phyloP scores from a whole-genome alignment of 2,888 invertebrate species.

The Arrhopalites spinosus region DNA sequence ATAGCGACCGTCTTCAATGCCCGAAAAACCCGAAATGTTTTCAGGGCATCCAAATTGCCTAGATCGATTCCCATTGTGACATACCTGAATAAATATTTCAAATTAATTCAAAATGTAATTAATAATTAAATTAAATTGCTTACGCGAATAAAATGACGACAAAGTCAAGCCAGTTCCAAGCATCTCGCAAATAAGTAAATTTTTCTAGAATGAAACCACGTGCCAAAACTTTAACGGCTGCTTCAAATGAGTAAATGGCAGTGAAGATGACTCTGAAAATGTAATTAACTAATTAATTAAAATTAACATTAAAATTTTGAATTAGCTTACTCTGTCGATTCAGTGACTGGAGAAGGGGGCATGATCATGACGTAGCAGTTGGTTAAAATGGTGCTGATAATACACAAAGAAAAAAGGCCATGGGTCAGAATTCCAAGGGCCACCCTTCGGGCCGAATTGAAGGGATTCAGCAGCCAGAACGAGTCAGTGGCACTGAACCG shows the following conservation, averaged over 20 bases:
- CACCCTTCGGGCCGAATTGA: constrained; percentile 95
- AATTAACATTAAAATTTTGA: neutral
- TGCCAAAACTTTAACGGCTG: constrained; percentile 98
- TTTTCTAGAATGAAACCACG: constrained; percentile 98
- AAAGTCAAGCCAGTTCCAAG: no score
- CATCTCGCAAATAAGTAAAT: constrained; percentile 99
- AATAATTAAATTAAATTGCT: no score
- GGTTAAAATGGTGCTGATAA: constrained; percentile 96
- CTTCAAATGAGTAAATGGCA: constrained; percentile 99
- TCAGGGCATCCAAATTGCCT: constrained; percentile 97
- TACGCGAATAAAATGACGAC: no score
- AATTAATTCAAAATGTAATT: neutral
- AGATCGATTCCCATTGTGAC: constrained; percentile 98
- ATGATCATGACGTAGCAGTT: constrained; percentile 99
- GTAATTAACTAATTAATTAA: no score
- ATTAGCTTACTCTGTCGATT: constrained; percentile 95
- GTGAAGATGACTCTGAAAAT: constrained; percentile 99
- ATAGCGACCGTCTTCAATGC: constrained; percentile 99
- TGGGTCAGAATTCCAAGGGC: constrained; percentile 98
- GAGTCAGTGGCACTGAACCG: constrained; percentile 97
- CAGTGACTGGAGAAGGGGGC: constrained; percentile 90
- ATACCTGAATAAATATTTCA: constrained; percentile 73
- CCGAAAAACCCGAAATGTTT: constrained; percentile 98
- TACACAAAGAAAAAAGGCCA: constrained; percentile 96
- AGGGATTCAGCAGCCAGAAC: constrained; percentile 93